These are phyloP conservation scores for Drosophila ogumai DNA, from an alignment of 1,140 invertebrate species.

Conservation along the genomic window DNA sequence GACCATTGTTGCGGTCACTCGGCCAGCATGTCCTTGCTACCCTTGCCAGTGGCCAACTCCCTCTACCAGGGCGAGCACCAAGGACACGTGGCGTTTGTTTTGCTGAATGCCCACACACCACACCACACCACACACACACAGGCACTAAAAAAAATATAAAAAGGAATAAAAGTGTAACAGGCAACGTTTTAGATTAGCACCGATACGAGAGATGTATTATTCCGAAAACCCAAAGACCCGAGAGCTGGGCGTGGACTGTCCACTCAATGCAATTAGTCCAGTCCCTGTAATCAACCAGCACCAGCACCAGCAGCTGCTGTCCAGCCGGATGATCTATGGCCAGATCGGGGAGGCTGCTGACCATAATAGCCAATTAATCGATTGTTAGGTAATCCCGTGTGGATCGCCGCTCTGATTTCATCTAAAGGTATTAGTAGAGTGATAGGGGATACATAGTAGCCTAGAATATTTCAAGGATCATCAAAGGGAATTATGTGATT, in stretches of 20 bases:
- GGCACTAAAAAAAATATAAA: slow-evolving; percentile 8
- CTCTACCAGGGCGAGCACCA: slow-evolving; percentile 12
- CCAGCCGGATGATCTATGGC: slow-evolving; percentile 41
- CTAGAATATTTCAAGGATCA: not conserved
- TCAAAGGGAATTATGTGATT: not conserved
- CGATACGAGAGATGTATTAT: slow-evolving; percentile 49
- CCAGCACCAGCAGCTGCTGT: slow-evolving; percentile 55
- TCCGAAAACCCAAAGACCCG: slow-evolving; percentile 1
- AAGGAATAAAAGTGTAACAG: slow-evolving; percentile 50
- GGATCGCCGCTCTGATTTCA: slow-evolving; percentile 15
- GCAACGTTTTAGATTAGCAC: slow-evolving; percentile 70
- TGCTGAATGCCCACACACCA: slow-evolving; percentile 62
- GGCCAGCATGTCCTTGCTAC: slow-evolving; percentile 57
- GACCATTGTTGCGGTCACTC: slow-evolving; percentile 79
- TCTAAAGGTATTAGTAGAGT: not conserved
- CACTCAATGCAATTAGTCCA: slow-evolving; percentile 74
- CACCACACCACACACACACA: slow-evolving; percentile 30
- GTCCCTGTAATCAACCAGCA: slow-evolving; percentile 33
- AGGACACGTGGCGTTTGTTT: slow-evolving; percentile 59
- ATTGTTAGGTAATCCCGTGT: slow-evolving; percentile 28
- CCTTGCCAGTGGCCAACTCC: slow-evolving; percentile 19
- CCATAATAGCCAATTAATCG: slow-evolving; percentile 52
- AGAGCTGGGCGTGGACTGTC: slow-evolving; percentile 63
- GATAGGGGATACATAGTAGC: not conserved
- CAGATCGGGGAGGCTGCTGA: slow-evolving; percentile 39